Percentiles rank a stretch among this genome's conserved stretches.
Evolutionary conservation across 2,888 invertebrate genomes (phyloP).

Genomic region (Acronicta alni): DNA sequence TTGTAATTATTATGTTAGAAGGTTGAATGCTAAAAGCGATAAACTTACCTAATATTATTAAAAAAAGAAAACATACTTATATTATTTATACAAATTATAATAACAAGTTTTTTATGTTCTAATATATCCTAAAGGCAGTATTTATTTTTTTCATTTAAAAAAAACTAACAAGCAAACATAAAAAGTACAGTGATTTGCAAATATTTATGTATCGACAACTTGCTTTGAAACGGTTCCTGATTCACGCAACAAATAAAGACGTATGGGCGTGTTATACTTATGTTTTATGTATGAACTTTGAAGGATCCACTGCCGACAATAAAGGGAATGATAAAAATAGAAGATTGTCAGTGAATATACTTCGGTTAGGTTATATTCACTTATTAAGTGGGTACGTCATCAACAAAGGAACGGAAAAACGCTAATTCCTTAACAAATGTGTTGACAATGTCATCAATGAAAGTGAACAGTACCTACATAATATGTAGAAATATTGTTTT

Average conservation of each 20-base stretch:
- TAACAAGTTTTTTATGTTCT: conserved; percentile 21
- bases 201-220: conserved; percentile 15
- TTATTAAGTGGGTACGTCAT: too few relatives aligned
- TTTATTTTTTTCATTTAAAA: conserved; percentile 4
- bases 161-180: conserved; percentile 26
- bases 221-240: conserved; percentile 27
- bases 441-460: too few relatives aligned
- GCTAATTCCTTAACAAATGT: conserved; percentile 46
- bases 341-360: conserved; percentile 32
- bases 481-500: too few relatives aligned
- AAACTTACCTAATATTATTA: not conserved
- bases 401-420: conserved; percentile 52
- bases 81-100: conserved; percentile 14
- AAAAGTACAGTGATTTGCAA: conserved; percentile 30
- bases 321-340: conserved; percentile 20
- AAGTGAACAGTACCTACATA: too few relatives aligned
- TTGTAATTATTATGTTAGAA: too few relatives aligned
- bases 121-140: too few relatives aligned
- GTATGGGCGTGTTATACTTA: conserved; percentile 27
- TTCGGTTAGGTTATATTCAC: not conserved
- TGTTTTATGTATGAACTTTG: conserved; percentile 32
- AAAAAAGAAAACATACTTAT: not conserved
- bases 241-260: conserved; percentile 26
- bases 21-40: too few relatives aligned
- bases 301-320: conserved; percentile 18